Base-by-base conservation (phyloP, 2,797 vertebrate genomes). In the Chloroceryle amazona region DNA sequence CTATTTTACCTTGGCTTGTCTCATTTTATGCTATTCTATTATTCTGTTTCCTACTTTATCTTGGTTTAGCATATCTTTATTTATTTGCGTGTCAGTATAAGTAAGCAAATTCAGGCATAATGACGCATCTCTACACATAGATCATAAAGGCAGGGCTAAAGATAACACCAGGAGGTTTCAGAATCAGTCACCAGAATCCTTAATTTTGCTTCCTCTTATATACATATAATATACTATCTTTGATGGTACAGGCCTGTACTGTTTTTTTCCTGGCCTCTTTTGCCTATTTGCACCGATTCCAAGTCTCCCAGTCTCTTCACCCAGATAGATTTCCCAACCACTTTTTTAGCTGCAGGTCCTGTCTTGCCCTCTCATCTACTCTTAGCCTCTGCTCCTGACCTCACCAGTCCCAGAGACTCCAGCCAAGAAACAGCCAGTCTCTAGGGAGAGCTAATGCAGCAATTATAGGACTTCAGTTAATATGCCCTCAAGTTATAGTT, bases 11-110 rank as follows among this genome's bases (percentile, higher is more conserved):
- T 72, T 72, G 41, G 20, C 41, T 84, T 86, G 58, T 9, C 33
- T 31, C 11, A 29, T 60, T 49, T 13, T 42, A 28, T 52, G 44
- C 9, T 39, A 1, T 25, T 68, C n/a, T 54, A 1, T 42, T 65
- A 6, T 28, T 67, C 14, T 78, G 0, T 76, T 42, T 73, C 63
- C 55, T 68, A 4, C 18, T 90, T 87, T 35, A 29, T 70, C 51
- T 70, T 60, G 23, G 5, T 85, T 47, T 55, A 66, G n/a, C 11
- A 5, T 49, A 17, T 58, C 90, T 90, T 84, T 46, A 17, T 81
- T 52, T 62, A n/a, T 70, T 72, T 75, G 6, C 0, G 0, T 54
- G 12, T 71, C 4, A 0, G 11, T 44, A 1, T 58, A 44, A 52
- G 10, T 31, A 58, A 44, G 31, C 54, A 63, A 63, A 55, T 75